phyloP scores from a whole-genome alignment of 2,888 invertebrate species.

The Corythucha ciliata region DNA sequence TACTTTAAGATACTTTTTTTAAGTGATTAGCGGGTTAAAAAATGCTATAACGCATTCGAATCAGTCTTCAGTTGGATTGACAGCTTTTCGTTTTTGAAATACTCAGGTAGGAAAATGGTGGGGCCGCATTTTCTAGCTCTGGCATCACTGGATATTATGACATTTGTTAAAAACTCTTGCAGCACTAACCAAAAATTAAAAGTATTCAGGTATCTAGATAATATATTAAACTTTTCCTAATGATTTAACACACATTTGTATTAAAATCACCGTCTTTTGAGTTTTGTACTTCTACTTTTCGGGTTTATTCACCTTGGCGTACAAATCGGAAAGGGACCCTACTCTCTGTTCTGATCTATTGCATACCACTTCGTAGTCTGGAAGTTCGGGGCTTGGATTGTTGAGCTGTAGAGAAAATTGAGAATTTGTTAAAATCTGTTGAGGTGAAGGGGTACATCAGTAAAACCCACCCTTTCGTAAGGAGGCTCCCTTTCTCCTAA shows the following conservation, averaged over 20 bases:
- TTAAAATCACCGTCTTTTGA: neutral
- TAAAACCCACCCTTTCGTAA: constrained; percentile 50
- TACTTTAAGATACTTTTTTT: too few relatives aligned
- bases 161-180: too few relatives aligned
- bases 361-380: constrained; percentile 28
- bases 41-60: too few relatives aligned
- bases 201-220: too few relatives aligned
- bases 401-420: constrained; percentile 15
- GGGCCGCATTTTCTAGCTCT: too few relatives aligned
- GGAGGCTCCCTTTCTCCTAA: constrained; percentile 56
- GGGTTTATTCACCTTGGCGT: constrained; percentile 30
- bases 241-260: neutral
- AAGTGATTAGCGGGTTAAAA: too few relatives aligned
- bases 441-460: neutral
- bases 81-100: too few relatives aligned
- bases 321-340: constrained; percentile 21
- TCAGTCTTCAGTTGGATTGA: too few relatives aligned
- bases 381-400: constrained; percentile 20
- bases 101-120: too few relatives aligned
- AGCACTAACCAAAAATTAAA: too few relatives aligned
- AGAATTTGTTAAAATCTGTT: neutral
- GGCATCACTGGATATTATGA: too few relatives aligned
- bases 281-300: constrained; percentile 19
- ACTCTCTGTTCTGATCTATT: constrained; percentile 16
- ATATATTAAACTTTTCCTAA: too few relatives aligned